Base-by-base conservation (phyloP, 2,888 invertebrate genomes). In the Cryptophagus acutangulus region DNA sequence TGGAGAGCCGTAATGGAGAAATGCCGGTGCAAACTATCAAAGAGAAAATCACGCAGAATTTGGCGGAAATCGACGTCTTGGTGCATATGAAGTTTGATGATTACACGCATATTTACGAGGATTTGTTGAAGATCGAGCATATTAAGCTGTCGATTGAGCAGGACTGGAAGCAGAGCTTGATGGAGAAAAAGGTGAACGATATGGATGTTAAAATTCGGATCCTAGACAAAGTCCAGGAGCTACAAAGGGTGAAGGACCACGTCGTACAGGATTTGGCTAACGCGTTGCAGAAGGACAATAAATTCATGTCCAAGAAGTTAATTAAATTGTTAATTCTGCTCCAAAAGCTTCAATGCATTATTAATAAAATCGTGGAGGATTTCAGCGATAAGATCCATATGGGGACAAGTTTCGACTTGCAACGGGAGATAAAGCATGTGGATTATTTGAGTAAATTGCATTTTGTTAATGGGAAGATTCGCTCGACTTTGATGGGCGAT, bases 401-500 rank as follows among this genome's bases (percentile, higher is more conserved):
- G 45, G 74, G 74, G 12, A 70, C 70, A 35, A 63, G 71, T 8
- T 62, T 72, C 17, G 71, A 73, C 46, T 70, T 72, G 10, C 46
- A 73, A 47, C 72, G 73, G 2, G 76, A 77, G 61, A 74, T 75
- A 49, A 71, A 71, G 20, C 74, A 74, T 57, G 73, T 76, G 1
- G 58, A 66, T 31, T 57, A 49, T 26, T 45, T 67, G 6, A 47
- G 59, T 6, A 73, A 74, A 1, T 73, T 78, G 41, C 74, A 76
- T 52, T 76, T 78, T 1, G 74, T 75, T 33, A 73, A 74, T 55
- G 74, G 75, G 38, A 75, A 74, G 55, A 74, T 74, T 9, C 72
- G 74, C 3, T 73, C 73, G 62, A 75, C 75, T 42, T 72, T 77
- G 10, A 65, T 76, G n/a, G 70, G 72, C 37, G 74, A 73, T 45